Percentiles rank a stretch among this genome's conserved stretches.
phyloP scores from a whole-genome alignment of 2,797 vertebrate species.

The Sitta carolinensis region DNA sequence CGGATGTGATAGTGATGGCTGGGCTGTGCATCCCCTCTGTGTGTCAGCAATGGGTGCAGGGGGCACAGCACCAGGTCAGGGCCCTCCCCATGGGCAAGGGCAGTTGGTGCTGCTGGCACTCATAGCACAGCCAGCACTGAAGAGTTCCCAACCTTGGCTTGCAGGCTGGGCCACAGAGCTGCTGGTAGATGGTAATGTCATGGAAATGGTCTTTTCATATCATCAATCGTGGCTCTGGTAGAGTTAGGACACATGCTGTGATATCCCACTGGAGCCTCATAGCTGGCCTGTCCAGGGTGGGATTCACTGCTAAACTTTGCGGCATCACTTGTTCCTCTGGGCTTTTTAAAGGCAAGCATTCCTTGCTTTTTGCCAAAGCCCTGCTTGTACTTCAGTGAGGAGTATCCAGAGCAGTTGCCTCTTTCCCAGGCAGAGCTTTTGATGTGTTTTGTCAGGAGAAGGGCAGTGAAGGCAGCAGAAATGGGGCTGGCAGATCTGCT shows the following conservation, averaged over 20 bases:
- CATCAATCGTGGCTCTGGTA: fast-evolving
- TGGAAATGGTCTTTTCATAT: background rate
- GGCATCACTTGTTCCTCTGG: background rate
- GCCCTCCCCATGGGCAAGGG: fast-evolving
- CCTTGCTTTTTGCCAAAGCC: background rate
- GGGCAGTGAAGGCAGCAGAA: background rate
- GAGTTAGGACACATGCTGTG: background rate
- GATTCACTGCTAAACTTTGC: background rate
- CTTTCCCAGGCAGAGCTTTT: background rate
- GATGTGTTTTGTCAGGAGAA: background rate
- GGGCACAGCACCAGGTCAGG: background rate
- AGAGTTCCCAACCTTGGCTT: background rate
- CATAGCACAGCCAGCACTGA: fast-evolving
- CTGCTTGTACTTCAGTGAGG: background rate
- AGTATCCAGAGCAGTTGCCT: background rate
- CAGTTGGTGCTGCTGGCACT: fast-evolving
- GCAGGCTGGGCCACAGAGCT: background rate
- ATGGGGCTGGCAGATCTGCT: background rate
- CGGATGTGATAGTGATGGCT: background rate
- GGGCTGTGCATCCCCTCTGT: background rate
- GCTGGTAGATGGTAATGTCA: background rate
- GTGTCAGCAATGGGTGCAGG: fast-evolving
- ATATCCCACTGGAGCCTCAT: fast-evolving
- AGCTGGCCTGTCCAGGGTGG: background rate
- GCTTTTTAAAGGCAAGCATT: background rate